Base-by-base conservation (phyloP, 2,113 vertebrate genomes). In the Pachycephala philippinensis region DNA sequence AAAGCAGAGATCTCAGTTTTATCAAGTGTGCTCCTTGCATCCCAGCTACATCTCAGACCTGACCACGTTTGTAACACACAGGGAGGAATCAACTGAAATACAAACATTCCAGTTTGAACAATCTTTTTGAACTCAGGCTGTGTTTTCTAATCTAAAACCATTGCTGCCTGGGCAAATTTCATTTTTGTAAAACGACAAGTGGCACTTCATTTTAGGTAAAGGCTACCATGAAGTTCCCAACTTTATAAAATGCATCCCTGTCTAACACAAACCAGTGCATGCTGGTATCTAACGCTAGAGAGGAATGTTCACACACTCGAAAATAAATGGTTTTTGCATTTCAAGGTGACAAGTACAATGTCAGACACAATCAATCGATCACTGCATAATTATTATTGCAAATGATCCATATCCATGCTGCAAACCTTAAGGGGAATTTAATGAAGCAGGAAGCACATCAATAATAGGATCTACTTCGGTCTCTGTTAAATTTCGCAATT, bases 291-390 rank as follows among this genome's bases (percentile, higher is more conserved):
- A 93, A 97, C 54, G 82, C 91, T 82, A 93, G 80, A 82, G 52
- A 97, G 96, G 52, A 97, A 97, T 72, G 93, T 94, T 96, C 98
- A 90, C 53, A 77, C 35, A 52, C 91, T 70, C 2, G 31, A 98
- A 97, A 98, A 98, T 95, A 89, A 97, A 98, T 98, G 97, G 89
- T 84, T 98, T 98, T 97, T 98, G 97, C 96, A 97, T 98, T 98
- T 98, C 98, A 98, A 98, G 98, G 97, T 98, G 98, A 98, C 98
- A 98, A 98, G 98, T 97, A 97, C 98, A 98, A 98, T 98, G 98
- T 98, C 98, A 98, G 98, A 97, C 96, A 98, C 97, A 98, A 98
- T 98, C 98, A 98, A 98, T 98, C 81, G 98, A 98, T 98, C 98
- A 98, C 96, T 95, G 96, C 97, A 98, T 98, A 98, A 98, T 98